A percentile compares a stretch with the other conserved stretches of the same genome.
These are phyloP conservation scores for Lasiurus cinereus DNA, from an alignment of 2,113 vertebrate species.

Conservation along the genomic window DNA sequence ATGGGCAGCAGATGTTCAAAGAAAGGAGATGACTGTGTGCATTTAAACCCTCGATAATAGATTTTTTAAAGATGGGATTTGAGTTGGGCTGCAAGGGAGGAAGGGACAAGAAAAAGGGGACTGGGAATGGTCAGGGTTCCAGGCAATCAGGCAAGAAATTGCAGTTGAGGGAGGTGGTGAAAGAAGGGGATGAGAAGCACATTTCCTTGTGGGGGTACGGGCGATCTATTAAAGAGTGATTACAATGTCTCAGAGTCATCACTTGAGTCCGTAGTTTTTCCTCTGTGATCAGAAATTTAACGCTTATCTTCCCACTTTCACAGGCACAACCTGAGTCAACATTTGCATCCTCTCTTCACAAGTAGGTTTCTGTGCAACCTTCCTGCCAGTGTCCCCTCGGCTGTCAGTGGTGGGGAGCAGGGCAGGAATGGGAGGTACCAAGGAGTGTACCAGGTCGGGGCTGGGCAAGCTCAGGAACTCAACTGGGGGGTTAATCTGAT, in stretches of 20 bases:
- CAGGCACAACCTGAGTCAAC: not conserved
- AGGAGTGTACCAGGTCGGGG: not conserved
- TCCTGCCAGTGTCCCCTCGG: not conserved
- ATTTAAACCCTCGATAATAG: not conserved
- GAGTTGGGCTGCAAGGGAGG: not conserved
- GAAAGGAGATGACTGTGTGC: not conserved
- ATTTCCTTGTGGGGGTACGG: not conserved
- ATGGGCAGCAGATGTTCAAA: not conserved
- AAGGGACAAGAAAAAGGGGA: not conserved
- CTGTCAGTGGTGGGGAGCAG: not conserved
- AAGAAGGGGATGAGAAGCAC: not conserved
- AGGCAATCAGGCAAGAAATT: not conserved
- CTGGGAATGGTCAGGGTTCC: not conserved
- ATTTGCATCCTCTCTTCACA: not conserved
- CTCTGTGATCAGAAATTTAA: not conserved
- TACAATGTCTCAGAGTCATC: not conserved
- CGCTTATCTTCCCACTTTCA: not conserved
- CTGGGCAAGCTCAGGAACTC: not conserved
- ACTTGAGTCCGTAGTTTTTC: not conserved
- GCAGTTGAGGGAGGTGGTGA: not conserved
- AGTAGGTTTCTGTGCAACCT: not conserved
- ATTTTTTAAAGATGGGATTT: not conserved
- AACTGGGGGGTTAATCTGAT: too few relatives aligned
- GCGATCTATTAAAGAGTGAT: accelerated
- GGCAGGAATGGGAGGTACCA: not conserved